These are phyloP conservation scores for Mugil cephalus DNA, from an alignment of 2,113 vertebrate species.

Conservation along the genomic window DNA sequence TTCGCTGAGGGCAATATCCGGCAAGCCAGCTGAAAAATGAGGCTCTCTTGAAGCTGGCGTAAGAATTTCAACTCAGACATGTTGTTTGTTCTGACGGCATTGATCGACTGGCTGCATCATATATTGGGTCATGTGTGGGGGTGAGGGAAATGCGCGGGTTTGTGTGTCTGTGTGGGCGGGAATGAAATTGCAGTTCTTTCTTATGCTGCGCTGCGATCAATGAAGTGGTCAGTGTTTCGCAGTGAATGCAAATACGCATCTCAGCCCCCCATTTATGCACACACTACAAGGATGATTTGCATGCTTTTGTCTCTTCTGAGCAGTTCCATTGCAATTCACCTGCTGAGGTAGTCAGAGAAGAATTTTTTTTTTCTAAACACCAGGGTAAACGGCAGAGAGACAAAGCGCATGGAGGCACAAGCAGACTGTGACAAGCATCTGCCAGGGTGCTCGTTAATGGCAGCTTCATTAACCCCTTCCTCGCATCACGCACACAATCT, in stretches of 20 bases:
- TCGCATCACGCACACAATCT: slow-evolving; percentile 5
- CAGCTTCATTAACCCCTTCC: slow-evolving; percentile 50
- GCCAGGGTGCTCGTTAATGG: slow-evolving; percentile 36
- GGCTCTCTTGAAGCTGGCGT: slow-evolving; percentile 20
- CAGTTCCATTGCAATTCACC: slow-evolving; percentile 8
- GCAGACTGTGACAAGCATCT: slow-evolving; percentile 62
- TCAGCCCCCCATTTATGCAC: slow-evolving; percentile 5
- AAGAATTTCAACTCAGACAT: slow-evolving; percentile 21
- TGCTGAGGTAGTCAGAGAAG: slow-evolving; percentile 8
- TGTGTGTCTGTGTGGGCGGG: slow-evolving; percentile 14
- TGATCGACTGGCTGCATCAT: slow-evolving; percentile 20
- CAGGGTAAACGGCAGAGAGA: slow-evolving; percentile 26
- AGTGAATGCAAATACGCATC: slow-evolving; percentile 35
- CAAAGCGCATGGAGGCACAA: slow-evolving; percentile 10
- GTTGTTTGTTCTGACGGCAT: slow-evolving; percentile 27
- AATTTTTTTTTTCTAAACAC: slow-evolving; percentile 27
- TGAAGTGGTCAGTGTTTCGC: background rate
- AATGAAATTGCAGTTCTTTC: background rate
- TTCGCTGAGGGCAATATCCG: slow-evolving; percentile 33
- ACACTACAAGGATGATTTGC: slow-evolving; percentile 24
- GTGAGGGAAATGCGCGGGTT: background rate
- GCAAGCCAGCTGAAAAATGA: slow-evolving; percentile 26
- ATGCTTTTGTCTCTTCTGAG: background rate
- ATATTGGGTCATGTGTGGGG: slow-evolving; percentile 31
- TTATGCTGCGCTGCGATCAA: slow-evolving; percentile 21